Conservation (phyloP, 1,140 invertebrate species). For the Zaprionus nigranus region DNA sequence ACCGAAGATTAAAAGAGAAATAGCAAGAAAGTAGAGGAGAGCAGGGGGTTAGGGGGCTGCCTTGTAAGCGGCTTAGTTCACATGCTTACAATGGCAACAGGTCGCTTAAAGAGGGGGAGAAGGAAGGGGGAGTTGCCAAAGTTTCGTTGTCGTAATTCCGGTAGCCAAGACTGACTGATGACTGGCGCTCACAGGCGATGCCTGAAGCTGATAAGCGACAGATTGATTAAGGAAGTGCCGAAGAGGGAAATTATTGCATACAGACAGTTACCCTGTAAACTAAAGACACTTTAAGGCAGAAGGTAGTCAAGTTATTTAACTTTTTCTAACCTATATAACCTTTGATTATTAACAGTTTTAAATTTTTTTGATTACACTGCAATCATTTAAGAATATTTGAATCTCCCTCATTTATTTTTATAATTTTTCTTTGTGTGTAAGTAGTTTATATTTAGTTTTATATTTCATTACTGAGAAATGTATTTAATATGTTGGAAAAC, state of each 20-base stretch:
- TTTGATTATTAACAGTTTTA: no score
- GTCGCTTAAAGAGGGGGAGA: background rate
- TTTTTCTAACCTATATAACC: no score
- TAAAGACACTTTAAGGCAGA: background rate
- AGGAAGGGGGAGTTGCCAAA: slow-evolving; percentile 26
- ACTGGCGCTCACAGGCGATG: slow-evolving; percentile 7
- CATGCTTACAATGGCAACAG: slow-evolving; percentile 26
- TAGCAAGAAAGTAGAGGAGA: background rate
- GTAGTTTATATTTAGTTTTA: no score
- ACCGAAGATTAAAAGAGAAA: background rate
- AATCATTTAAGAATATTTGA: no score
- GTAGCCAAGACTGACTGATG: slow-evolving; percentile 31
- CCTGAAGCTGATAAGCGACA: slow-evolving; percentile 26
- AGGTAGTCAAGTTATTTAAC: no score
- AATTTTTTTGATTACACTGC: no score
- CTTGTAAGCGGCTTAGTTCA: slow-evolving; percentile 73
- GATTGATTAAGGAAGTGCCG: slow-evolving; percentile 3
- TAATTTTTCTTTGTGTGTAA: no score
- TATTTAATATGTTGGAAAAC: no score
- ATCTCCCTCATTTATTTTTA: no score
- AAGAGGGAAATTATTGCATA: background rate
- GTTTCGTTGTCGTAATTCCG: slow-evolving; percentile 39
- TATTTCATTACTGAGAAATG: no score
- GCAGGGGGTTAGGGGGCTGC: slow-evolving; percentile 11
- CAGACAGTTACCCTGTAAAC: slow-evolving; percentile 11